Conservation (phyloP, 2,797 vertebrate species). For the Lutjanus argentimaculatus region DNA sequence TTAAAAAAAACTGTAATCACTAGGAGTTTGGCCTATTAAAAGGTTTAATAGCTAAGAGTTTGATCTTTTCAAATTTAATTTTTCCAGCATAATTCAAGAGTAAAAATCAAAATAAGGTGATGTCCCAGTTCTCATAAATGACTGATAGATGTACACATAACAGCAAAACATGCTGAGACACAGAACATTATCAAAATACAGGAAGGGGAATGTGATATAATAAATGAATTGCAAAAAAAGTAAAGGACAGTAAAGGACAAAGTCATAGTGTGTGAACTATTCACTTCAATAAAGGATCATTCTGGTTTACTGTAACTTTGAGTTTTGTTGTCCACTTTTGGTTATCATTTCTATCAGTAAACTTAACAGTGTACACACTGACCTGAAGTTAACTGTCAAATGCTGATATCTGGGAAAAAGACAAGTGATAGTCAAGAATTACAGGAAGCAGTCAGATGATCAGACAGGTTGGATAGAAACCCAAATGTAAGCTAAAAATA, state of each 20-base stretch:
- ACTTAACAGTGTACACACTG: neutral
- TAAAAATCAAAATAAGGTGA: too few species aligned
- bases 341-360: neutral
- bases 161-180: neutral
- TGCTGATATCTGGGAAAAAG: neutral
- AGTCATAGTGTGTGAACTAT: neutral
- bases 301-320: neutral
- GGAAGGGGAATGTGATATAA: neutral
- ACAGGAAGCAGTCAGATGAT: neutral
- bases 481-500: neutral
- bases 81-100: too few species aligned
- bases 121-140: too few species aligned
- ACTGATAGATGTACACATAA: neutral
- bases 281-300: neutral
- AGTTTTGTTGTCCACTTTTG: neutral
- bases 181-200: neutral
- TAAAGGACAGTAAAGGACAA: neutral
- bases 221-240: neutral
- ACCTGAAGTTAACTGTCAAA: neutral
- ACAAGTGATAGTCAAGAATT: neutral
- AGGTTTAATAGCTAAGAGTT: too few species aligned
- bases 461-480: neutral
- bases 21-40: too few species aligned
- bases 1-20: too few species aligned
- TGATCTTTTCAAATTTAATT: too few species aligned